These are phyloP conservation scores for Sardinella longiceps DNA, from an alignment of 2,797 vertebrate genomes.

Conservation along the genomic window DNA sequence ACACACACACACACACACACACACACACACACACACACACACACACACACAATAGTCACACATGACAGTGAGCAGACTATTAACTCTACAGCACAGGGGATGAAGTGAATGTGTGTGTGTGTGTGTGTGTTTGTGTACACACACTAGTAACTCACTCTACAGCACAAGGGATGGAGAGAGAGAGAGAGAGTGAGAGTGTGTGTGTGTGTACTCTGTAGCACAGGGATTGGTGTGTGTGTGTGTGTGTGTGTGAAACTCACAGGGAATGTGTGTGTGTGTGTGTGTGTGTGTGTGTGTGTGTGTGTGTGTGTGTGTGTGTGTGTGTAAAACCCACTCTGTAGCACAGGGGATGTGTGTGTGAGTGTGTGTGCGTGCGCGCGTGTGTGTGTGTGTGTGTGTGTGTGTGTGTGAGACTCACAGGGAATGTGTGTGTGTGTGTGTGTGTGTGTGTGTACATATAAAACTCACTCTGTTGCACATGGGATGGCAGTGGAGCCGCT, in stretches of 20 bases:
- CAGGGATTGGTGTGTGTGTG: too few species aligned
- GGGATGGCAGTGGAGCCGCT: constrained; percentile 47
- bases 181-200: too few species aligned
- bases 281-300: too few species aligned
- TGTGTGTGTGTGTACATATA: constrained; percentile 5
- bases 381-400: too few species aligned
- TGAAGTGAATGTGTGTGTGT: background rate
- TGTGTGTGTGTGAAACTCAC: background rate
- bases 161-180: constrained; percentile 76
- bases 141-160: constrained; percentile 79
- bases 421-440: background rate
- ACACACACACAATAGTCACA: too few species aligned
- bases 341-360: background rate
- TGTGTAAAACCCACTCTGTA: too few species aligned
- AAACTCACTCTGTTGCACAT: constrained; percentile 58
- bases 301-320: too few species aligned
- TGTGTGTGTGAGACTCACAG: too few species aligned
- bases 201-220: constrained; percentile 1
- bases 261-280: background rate
- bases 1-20: too few species aligned
- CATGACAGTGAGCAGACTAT: too few species aligned
- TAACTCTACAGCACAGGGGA: background rate
- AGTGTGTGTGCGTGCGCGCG: too few species aligned
- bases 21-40: too few species aligned
- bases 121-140: background rate